These are phyloP conservation scores for Myiothlypis coronata DNA, from an alignment of 2,797 vertebrate species.

Conservation along the genomic window DNA sequence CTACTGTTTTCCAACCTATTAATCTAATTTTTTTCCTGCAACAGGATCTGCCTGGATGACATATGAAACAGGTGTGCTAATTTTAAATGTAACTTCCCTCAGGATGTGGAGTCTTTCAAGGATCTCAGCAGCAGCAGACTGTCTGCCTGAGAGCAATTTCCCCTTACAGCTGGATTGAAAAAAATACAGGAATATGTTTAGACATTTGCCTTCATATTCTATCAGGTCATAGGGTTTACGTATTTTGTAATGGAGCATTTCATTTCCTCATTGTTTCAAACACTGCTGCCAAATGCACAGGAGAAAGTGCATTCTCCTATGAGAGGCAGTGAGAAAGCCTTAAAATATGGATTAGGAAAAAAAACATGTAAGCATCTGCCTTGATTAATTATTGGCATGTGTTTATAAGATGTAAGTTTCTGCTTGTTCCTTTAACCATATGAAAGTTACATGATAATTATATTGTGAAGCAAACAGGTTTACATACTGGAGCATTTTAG, in stretches of 20 bases:
- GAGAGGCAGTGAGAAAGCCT: not conserved
- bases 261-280: not conserved
- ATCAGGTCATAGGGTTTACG: not conserved
- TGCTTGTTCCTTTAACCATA: not conserved
- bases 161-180: not conserved
- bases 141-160: not conserved
- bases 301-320: not conserved
- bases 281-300: not conserved
- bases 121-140: not conserved
- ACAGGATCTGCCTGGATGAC: not conserved
- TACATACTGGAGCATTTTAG: not conserved
- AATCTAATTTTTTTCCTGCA: not conserved
- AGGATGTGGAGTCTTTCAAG: not conserved
- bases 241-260: not conserved
- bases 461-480: not conserved
- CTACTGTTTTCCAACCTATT: not conserved
- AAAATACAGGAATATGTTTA: not conserved
- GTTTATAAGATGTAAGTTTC: not conserved
- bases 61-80: not conserved
- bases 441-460: not conserved
- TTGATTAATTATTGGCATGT: not conserved
- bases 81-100: not conserved
- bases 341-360: not conserved
- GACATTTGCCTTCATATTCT: not conserved
- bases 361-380: not conserved